phyloP scores from a whole-genome alignment of 2,888 invertebrate species.

The Celastrina argiolus region DNA sequence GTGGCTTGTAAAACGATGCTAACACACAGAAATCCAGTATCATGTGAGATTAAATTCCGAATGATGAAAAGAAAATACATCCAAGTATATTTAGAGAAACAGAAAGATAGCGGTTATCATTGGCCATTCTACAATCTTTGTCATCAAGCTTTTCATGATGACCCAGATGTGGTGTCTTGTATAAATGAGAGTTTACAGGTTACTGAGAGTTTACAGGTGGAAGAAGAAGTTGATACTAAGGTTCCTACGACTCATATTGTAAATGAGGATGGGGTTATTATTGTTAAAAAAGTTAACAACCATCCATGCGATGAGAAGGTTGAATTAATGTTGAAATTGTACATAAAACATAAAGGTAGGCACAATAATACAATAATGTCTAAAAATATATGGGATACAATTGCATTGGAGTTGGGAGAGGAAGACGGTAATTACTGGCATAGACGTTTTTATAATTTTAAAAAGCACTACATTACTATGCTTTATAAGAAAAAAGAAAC shows the following conservation, averaged over 20 bases:
- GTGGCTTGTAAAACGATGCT: conserved; percentile 67
- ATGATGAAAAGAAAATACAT: conserved; percentile 50
- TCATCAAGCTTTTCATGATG: conserved; percentile 60
- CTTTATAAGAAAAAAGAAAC: conserved; percentile 47
- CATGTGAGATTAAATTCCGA: conserved; percentile 53
- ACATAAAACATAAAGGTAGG: conserved; percentile 53
- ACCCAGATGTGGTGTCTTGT: conserved; percentile 35
- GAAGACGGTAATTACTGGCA: conserved; percentile 64
- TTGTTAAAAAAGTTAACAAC: conserved; percentile 43
- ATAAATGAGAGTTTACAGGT: conserved; percentile 28
- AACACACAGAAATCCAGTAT: conserved; percentile 45
- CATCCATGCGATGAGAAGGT: conserved; percentile 50
- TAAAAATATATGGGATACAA: conserved; percentile 59
- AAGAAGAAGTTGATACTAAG: conserved; percentile 24
- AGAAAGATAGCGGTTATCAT: conserved; percentile 43
- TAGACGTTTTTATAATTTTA: conserved; percentile 62
- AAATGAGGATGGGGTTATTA: conserved; percentile 40
- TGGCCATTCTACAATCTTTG: conserved; percentile 56
- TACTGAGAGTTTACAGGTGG: neutral
- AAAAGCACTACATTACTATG: conserved; percentile 61
- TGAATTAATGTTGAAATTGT: conserved; percentile 54
- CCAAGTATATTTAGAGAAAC: conserved; percentile 42
- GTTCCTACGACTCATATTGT: conserved; percentile 28
- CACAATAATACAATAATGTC: conserved; percentile 49
- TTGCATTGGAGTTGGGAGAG: conserved; percentile 57